A percentile compares a stretch with the other conserved stretches of the same genome.
Evolutionary conservation across 2,797 vertebrate species (phyloP).

Genomic region (Myotis myotis): DNA sequence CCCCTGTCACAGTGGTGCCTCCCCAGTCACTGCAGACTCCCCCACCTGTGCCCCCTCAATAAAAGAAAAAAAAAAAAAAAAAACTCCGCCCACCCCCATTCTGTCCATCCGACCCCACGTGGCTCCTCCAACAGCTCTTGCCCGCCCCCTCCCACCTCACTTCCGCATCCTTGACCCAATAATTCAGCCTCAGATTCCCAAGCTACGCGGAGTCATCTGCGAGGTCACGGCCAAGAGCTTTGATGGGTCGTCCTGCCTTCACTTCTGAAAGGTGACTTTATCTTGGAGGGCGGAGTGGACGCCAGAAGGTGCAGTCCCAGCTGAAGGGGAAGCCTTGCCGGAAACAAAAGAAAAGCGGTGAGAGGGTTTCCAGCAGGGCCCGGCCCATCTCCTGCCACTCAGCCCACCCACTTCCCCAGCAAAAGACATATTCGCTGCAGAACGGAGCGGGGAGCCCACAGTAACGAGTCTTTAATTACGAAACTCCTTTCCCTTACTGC

Average conservation of each 20-base stretch:
- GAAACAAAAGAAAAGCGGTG: not conserved
- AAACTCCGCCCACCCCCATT: fast-evolving
- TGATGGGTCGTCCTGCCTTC: not conserved
- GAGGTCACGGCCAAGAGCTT: not conserved
- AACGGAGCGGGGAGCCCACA: constrained; percentile 65
- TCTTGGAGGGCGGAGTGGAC: not conserved
- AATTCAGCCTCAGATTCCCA: not conserved
- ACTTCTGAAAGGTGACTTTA: not conserved
- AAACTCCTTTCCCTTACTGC: constrained; percentile 81
- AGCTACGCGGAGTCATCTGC: not conserved
- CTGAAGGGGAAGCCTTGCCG: not conserved
- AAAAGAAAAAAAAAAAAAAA: no score
- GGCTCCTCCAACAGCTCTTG: no score
- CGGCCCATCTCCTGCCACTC: not conserved
- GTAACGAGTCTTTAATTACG: constrained; percentile 81
- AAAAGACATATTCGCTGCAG: constrained; percentile 71
- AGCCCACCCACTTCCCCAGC: constrained; percentile 60
- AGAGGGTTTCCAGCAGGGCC: constrained; percentile 34
- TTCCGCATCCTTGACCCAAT: not conserved
- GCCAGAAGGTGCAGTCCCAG: not conserved
- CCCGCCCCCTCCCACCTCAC: fast-evolving
- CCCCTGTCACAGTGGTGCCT: constrained; percentile 92
- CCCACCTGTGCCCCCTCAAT: constrained; percentile 66
- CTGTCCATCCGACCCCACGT: fast-evolving
- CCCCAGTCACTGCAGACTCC: constrained; percentile 82